Base-by-base conservation (phyloP, 1,140 invertebrate genomes). In the Acromyrmex heyeri region DNA sequence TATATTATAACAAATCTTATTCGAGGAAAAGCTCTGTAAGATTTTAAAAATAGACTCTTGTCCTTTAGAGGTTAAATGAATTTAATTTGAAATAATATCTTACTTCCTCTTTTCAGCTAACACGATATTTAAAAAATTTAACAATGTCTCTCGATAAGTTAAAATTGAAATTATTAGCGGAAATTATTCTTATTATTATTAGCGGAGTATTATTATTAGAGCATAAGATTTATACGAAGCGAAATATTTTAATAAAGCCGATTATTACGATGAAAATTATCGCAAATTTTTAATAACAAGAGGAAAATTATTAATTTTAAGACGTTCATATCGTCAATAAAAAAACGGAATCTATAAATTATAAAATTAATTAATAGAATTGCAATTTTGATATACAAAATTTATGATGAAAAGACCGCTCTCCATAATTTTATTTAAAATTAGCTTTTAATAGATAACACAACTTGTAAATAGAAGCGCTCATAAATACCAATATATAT, bases 31-130 rank as follows among this genome's bases (percentile, higher is more conserved):
- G 8, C 8, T 44, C 8, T 44, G 38, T 44, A 44, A 44, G 38
- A 44, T 44, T 44, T 44, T 12, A 44, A 44, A 44, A 44, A 44
- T 44, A 44, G 8, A 44, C 2, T 10, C 10, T 8, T 10, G 38
- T 8, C 1, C 10, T 44, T 7, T 44, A 10, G 2, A 44, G 38
- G 38, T 44, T 44, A 44, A 12, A 8, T 44, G 10, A 73, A 73
- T 53, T 50, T 72, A 55, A 73, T 55, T 73, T 73, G 50, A 57
- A 73, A 73, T 73, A 30, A n/a, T 0, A 73, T 70, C 10, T 73
- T 34, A 27, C 6, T n/a, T 1, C 2, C 18, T 7, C 16, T 1
- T 3, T 50, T 73, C 4, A 34, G 10, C 12, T 55, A 34, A 57
- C 2, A 1, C 10, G 6, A 30, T 12, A 5, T 50, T 16, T 55